Evolutionary conservation across 2,888 invertebrate species (phyloP).

Genomic region (Ectropis crepuscularia): DNA sequence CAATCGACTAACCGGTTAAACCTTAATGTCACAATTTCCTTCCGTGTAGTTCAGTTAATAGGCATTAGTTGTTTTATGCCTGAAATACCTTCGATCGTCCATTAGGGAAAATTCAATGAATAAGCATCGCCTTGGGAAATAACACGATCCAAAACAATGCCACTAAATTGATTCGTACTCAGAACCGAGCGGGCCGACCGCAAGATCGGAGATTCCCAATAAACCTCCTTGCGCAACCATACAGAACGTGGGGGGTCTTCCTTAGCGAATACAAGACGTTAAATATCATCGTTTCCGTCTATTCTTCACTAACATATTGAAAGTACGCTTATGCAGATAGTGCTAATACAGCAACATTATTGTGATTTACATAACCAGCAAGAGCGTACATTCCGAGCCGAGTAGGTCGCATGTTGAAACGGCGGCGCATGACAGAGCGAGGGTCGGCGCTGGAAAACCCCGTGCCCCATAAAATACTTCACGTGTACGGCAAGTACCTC

Average conservation of each 20-base stretch:
- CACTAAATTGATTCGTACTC: conserved; percentile 7
- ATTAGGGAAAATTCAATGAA: conserved; percentile 28
- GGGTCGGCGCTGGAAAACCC: conserved; percentile 66
- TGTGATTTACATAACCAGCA: conserved; percentile 21
- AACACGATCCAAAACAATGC: conserved; percentile 17
- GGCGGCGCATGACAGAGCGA: conserved; percentile 48
- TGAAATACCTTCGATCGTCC: neutral
- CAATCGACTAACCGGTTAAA: too few relatives aligned
- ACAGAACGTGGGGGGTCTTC: neutral
- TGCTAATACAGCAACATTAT: too few relatives aligned
- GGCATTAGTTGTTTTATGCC: neutral
- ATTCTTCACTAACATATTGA: too few relatives aligned
- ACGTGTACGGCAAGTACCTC: conserved; percentile 39
- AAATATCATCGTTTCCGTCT: too few relatives aligned
- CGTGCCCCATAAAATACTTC: conserved; percentile 47
- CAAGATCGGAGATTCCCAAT: conserved; percentile 12
- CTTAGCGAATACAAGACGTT: too few relatives aligned
- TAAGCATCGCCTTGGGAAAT: conserved; percentile 23
- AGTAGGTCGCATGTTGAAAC: conserved; percentile 36
- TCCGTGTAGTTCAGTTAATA: neutral
- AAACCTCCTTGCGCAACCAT: neutral
- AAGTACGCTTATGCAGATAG: too few relatives aligned
- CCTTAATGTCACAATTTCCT: neutral
- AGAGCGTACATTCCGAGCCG: conserved; percentile 23
- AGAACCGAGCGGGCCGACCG: conserved; percentile 15